Base-by-base conservation (phyloP, 1,140 invertebrate species). In the Theocolax elegans region DNA sequence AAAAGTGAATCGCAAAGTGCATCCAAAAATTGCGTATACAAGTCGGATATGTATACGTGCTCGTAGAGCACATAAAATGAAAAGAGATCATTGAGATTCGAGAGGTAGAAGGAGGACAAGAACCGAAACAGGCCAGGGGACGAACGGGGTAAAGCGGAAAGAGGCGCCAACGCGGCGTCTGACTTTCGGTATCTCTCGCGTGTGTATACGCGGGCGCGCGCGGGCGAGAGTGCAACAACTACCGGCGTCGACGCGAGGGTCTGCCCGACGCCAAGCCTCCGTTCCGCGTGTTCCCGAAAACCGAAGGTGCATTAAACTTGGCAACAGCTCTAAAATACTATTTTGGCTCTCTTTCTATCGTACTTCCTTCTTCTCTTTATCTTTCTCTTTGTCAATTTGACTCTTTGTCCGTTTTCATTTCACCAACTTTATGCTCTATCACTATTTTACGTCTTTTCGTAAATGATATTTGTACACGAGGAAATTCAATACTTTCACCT, bases 291-390 rank as follows among this genome's bases (percentile, higher is more conserved):
- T n/a, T 10, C 3, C 35, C 56, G 23, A 66, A 67, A 72, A 70
- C 25, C 72, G 68, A 65, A 71, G 71, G 65, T 70, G 71, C 73
- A 74, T 74, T 74, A 72, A 72, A 76, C 72, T 78, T 78, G 76
- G 75, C 76, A 78, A 73, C 72, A 64, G 67, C 60, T 74, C 72
- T 44, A 60, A 69, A 71, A 72, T 72, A 66, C 62, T 65, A 42
- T 44, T 69, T 75, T 71, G 64, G 71, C 72, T 72, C 72, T 73
- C 68, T 75, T 70, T 35, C n/a, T n/a, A n/a, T n/a, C n/a, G n/a
- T n/a, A n/a, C n/a, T n/a, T n/a, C n/a, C n/a, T n/a, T n/a, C n/a
- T n/a, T n/a, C n/a, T n/a, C n/a, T n/a, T n/a, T n/a, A n/a, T n/a
- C n/a, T n/a, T n/a, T n/a, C n/a, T n/a, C n/a, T n/a, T n/a, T n/a